Percentiles rank a stretch among this genome's conserved stretches.
phyloP scores from a whole-genome alignment of 2,888 invertebrate genomes.

The Plagodis dolabraria region DNA sequence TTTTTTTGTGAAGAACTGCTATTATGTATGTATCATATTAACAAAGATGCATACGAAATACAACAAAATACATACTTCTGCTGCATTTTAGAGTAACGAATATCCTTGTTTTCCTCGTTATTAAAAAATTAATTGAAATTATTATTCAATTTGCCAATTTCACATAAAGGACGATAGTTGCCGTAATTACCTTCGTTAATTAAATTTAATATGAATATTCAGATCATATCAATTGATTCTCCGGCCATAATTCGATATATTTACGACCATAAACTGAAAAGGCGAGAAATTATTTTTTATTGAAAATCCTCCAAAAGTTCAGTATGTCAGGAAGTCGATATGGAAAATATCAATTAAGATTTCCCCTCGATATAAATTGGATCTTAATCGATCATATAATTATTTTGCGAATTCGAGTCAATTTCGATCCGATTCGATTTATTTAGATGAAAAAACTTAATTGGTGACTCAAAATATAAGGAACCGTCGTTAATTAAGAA shows the following conservation, averaged over 20 bases:
- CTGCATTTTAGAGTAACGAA: too few species aligned
- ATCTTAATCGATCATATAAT: conserved; percentile 30
- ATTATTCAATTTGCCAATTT: not conserved
- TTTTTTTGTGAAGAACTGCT: too few species aligned
- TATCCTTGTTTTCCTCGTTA: too few species aligned
- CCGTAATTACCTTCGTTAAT: not conserved
- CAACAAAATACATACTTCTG: too few species aligned
- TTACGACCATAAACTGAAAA: conserved; percentile 18
- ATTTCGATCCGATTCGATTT: conserved; percentile 33
- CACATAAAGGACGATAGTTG: not conserved
- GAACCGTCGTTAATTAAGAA: conserved; percentile 35
- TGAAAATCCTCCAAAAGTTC: conserved; percentile 34
- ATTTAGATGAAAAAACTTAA: conserved; percentile 36
- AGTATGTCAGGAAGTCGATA: conserved; percentile 35
- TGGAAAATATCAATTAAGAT: conserved; percentile 39
- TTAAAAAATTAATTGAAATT: not conserved
- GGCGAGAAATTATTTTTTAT: conserved; percentile 32
- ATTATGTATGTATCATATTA: too few species aligned
- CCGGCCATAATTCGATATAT: conserved; percentile 15
- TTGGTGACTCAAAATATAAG: conserved; percentile 26
- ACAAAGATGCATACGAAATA: too few species aligned
- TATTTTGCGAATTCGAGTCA: not conserved
- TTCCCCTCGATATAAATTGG: conserved; percentile 41
- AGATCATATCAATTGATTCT: conserved; percentile 21
- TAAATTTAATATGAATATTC: conserved; percentile 5